phyloP scores from a whole-genome alignment of 2,797 vertebrate species.

The Clarias laeviceps region DNA sequence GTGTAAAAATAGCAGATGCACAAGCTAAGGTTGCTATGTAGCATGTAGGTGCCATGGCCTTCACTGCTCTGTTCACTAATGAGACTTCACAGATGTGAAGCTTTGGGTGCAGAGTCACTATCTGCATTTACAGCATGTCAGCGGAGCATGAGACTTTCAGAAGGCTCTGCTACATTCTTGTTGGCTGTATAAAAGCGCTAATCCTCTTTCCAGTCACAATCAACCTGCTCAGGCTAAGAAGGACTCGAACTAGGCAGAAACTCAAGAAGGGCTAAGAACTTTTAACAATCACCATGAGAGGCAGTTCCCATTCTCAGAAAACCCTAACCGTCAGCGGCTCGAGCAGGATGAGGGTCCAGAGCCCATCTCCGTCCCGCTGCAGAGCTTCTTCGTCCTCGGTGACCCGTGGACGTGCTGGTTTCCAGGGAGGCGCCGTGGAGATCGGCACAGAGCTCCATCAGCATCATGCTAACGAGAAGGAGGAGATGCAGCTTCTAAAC shows the following conservation, averaged over 20 bases:
- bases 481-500: constrained; percentile 80
- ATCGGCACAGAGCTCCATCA: constrained; percentile 75
- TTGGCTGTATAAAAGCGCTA: constrained; percentile 66
- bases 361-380: constrained; percentile 71
- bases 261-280: neutral
- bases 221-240: constrained; percentile 18
- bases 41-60: constrained; percentile 49
- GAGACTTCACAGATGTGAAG: constrained; percentile 25
- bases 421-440: constrained; percentile 62
- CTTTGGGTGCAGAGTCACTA: constrained; percentile 64
- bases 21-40: constrained; percentile 34
- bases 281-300: constrained; percentile 50
- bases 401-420: constrained; percentile 65
- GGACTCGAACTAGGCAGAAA: neutral
- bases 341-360: constrained; percentile 66
- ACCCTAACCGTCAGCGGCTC: constrained; percentile 60
- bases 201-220: constrained; percentile 46
- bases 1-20: constrained; percentile 18
- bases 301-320: constrained; percentile 60
- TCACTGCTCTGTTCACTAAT: constrained; percentile 67
- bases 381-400: constrained; percentile 64
- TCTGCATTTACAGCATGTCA: constrained; percentile 75
- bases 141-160: constrained; percentile 69
- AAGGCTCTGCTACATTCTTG: constrained; percentile 73
- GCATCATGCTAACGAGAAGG: constrained; percentile 77